Evolutionary conservation across 1,140 invertebrate genomes (phyloP), one percentile per base, ranked within the genome.

Genomic region (Drosophila carrolli): DNA sequence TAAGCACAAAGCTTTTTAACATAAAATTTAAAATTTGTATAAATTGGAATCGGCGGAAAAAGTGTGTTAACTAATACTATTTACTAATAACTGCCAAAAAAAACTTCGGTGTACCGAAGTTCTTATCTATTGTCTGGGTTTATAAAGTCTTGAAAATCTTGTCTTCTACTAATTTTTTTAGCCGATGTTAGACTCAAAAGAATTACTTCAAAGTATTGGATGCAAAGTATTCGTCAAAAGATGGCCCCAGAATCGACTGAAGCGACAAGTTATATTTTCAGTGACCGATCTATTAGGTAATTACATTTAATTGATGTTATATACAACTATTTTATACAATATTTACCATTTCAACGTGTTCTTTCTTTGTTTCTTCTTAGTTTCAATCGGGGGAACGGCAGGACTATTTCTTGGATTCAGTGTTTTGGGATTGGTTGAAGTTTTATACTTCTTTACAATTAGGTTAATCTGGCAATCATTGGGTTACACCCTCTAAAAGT

Each of bases 361-460:
- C 29, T 7, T 32, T 32, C 29, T 47, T 6, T 41, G n/a, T 47
- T 54, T n/a, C n/a, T n/a, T n/a, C n/a, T 11, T 93, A 78, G 95
- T 95, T 76, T 94, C 95, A 10, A 94, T 96, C 14, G 96, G 95
- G 14, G 95, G 95, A 13, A 95, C 95, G 90, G 95, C 95, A 1
- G 95, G 95, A 1, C 84, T 96, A 1, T 96, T 96, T 81, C 93
- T 96, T 0, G 95, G 95, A 4, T 95, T 95, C 66, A 95, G 95
- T 70, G 95, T 96, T 0, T 90, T 96, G 11, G 95, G 95, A 53
- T 94, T 95, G 67, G 93, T 95, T 61, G 95, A 96, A 84, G 93
- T 96, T 27, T 53, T 96, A 1, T 96, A 96, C 65, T 95, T 95
- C 66, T 93, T 94, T 16, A 94, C 94, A 0, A 66, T 96, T 32